Conservation (phyloP, 2,888 invertebrate genomes). For the Erebia aethiops region DNA sequence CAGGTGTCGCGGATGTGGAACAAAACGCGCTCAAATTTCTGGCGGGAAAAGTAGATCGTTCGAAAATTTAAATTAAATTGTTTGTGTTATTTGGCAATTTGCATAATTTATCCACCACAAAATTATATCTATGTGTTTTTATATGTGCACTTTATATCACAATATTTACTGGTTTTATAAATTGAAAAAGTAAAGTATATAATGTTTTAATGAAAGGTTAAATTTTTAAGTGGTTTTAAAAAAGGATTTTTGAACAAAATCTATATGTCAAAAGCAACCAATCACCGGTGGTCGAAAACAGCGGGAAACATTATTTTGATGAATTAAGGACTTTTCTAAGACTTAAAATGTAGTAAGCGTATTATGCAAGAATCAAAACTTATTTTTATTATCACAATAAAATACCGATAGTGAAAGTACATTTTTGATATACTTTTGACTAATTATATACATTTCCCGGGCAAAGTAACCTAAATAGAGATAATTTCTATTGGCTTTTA, state of each 20-base stretch:
- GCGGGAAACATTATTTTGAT: slow-evolving; percentile 21
- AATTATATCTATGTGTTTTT: background rate
- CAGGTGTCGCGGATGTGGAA: slow-evolving; percentile 11
- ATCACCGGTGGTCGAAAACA: slow-evolving; percentile 13
- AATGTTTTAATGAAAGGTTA: background rate
- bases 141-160: background rate
- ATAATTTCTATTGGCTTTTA: slow-evolving; percentile 17
- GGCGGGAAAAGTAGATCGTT: slow-evolving; percentile 41
- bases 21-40: slow-evolving; percentile 24
- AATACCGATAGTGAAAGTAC: background rate
- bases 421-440: background rate
- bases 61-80: slow-evolving; percentile 21
- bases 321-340: background rate
- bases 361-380: background rate
- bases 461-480: slow-evolving; percentile 9
- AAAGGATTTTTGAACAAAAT: slow-evolving; percentile 19
- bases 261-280: background rate
- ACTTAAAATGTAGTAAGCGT: no score
- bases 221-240: background rate
- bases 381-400: background rate
- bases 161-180: background rate
- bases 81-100: background rate
- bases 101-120: background rate
- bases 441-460: slow-evolving; percentile 17
- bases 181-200: background rate